Conservation (phyloP, 2,888 invertebrate species). For the Mystacides longicornis region DNA sequence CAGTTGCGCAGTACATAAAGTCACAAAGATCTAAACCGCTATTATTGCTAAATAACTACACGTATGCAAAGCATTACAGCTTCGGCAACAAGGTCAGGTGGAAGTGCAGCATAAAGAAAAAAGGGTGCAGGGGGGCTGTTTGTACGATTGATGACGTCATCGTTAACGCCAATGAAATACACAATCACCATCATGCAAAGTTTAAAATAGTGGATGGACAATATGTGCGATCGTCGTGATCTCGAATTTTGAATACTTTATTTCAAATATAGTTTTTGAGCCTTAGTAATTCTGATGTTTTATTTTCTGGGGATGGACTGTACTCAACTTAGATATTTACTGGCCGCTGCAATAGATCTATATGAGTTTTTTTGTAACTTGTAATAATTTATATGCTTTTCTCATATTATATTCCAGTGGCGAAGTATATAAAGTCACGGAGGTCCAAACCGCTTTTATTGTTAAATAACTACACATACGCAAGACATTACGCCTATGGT, state of each 20-base stretch:
- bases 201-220: background rate
- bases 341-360: too few relatives aligned
- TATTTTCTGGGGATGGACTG: too few relatives aligned
- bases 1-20: background rate
- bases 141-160: conserved; percentile 3
- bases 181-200: conserved; percentile 16
- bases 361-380: too few relatives aligned
- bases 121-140: conserved; percentile 11
- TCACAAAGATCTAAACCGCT: background rate
- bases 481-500: background rate
- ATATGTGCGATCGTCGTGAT: background rate
- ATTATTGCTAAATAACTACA: background rate
- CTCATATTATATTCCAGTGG: too few relatives aligned
- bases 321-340: too few relatives aligned
- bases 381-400: too few relatives aligned
- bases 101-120: conserved; percentile 8
- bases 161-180: conserved; percentile 2
- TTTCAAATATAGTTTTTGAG: too few relatives aligned
- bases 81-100: background rate
- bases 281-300: too few relatives aligned
- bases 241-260: too few relatives aligned
- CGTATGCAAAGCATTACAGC: background rate
- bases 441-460: background rate
- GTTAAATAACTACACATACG: background rate
- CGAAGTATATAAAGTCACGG: background rate